These are phyloP conservation scores for Pinna nobilis DNA, from an alignment of 1,140 invertebrate genomes.

Conservation along the genomic window DNA sequence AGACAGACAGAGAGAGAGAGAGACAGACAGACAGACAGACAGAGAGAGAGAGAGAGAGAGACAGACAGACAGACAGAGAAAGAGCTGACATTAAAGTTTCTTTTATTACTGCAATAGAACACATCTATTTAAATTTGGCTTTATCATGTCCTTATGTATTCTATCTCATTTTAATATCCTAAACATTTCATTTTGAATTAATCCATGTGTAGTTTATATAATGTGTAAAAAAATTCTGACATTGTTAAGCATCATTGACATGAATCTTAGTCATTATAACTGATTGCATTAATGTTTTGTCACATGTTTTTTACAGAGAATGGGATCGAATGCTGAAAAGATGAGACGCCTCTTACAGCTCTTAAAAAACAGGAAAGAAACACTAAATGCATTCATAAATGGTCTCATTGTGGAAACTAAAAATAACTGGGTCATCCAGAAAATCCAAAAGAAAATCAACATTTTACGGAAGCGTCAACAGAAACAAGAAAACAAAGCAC, in stretches of 20 bases:
- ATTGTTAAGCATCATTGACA: too few species aligned
- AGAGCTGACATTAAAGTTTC: too few species aligned
- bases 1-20: too few species aligned
- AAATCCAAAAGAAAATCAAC: constrained; percentile 6
- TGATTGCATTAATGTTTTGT: background rate
- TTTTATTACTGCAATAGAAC: too few species aligned
- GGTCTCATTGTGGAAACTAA: background rate
- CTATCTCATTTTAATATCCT: too few species aligned
- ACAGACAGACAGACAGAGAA: too few species aligned
- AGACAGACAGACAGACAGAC: too few species aligned
- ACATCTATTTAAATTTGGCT: too few species aligned
- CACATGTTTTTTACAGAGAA: background rate
- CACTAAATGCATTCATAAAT: background rate
- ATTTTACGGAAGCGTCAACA: constrained; percentile 7
- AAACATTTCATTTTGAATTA: background rate
- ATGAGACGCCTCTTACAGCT: constrained; percentile 6
- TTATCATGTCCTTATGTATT: too few species aligned
- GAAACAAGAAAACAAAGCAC: constrained; percentile 10
- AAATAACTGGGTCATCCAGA: constrained; percentile 15
- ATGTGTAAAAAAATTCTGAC: too few species aligned
- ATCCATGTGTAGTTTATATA: background rate
- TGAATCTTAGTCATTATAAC: too few species aligned
- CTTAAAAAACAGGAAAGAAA: constrained; percentile 4
- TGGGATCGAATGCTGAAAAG: background rate
- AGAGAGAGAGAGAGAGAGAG: too few species aligned